Evolutionary conservation across 2,888 invertebrate species (phyloP), one percentile per base, ranked within the genome.

Genomic region (Lycophotia porphyrea): DNA sequence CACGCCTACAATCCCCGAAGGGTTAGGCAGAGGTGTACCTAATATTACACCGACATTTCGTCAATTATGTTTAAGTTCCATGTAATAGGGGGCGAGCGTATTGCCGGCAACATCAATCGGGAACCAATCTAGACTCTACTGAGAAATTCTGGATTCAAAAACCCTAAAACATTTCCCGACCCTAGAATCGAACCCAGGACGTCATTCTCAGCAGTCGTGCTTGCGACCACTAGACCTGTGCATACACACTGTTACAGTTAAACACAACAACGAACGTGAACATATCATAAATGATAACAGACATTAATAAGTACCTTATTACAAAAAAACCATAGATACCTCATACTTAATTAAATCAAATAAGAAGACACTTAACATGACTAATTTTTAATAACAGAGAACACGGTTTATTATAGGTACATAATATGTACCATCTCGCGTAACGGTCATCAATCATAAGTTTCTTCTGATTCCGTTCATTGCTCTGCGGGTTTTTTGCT

Each of bases 401-500:
- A 52, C 34, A 74, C 60, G 65, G 49, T 86, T 80, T 82, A 78
- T 52, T 66, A 24, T 55, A 77, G 42, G 34, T 77, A 61, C 42
- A 69, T 64, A 68, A 27, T 27, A 39, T 66, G 34, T 21, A 60
- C 36, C 34, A 24, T n/a, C 15, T 42, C 36, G 24, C 52, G 63
- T 79, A 84, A 84, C 83, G 83, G 8, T 31, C 39, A 80, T 85
- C 69, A 71, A 83, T 87, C 77, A 77, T 58, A 36, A 52, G 44
- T 47, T 61, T 24, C 75, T 72, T 80, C 75, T 82, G 77, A 47
- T 64, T 47, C 61, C 74, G 82, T 84, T 81, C 84, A 76, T 80
- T 84, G 75, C 87, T 87, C 82, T 85, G 63, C 76, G 66, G 5
- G 15, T 74, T 80, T 80, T 86, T 78, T 74, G 60, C 39, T 9